phyloP scores from a whole-genome alignment of 2,888 invertebrate genomes.

The Orthosia incerta region DNA sequence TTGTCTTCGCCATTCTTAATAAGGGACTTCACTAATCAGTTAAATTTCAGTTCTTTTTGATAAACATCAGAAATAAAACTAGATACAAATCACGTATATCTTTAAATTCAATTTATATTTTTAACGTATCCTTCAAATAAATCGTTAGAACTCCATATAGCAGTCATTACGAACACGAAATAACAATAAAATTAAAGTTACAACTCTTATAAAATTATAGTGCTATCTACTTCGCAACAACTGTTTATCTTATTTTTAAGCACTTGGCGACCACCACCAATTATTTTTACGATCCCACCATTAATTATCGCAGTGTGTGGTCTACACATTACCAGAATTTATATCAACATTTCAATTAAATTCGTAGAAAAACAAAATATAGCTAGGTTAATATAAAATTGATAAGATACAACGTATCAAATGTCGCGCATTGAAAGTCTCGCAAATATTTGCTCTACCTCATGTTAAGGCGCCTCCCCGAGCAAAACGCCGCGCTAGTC shows the following conservation, averaged over 20 bases:
- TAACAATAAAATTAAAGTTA: conserved; percentile 41
- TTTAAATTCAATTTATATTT: neutral
- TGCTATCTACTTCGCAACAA: conserved; percentile 36
- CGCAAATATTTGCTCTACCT: conserved; percentile 54
- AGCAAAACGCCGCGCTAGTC: no score
- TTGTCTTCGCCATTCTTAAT: neutral
- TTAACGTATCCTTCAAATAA: conserved; percentile 23
- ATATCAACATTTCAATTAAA: conserved; percentile 59
- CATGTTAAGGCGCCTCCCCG: no score
- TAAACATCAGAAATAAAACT: neutral
- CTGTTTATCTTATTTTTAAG: conserved; percentile 45
- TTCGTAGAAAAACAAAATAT: conserved; percentile 46
- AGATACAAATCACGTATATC: neutral
- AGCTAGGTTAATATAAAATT: conserved; percentile 39
- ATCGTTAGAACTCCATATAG: conserved; percentile 11
- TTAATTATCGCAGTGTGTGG: conserved; percentile 65
- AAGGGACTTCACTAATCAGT: neutral
- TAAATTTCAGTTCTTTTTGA: neutral
- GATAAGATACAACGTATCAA: conserved; percentile 42
- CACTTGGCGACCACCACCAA: conserved; percentile 51
- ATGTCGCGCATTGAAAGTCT: conserved; percentile 37
- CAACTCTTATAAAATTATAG: conserved; percentile 36
- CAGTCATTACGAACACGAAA: conserved; percentile 40
- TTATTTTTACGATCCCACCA: conserved; percentile 53
- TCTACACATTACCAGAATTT: conserved; percentile 45